These are phyloP conservation scores for Lasioglossum villosulum DNA, from an alignment of 2,888 invertebrate genomes.

Conservation along the genomic window DNA sequence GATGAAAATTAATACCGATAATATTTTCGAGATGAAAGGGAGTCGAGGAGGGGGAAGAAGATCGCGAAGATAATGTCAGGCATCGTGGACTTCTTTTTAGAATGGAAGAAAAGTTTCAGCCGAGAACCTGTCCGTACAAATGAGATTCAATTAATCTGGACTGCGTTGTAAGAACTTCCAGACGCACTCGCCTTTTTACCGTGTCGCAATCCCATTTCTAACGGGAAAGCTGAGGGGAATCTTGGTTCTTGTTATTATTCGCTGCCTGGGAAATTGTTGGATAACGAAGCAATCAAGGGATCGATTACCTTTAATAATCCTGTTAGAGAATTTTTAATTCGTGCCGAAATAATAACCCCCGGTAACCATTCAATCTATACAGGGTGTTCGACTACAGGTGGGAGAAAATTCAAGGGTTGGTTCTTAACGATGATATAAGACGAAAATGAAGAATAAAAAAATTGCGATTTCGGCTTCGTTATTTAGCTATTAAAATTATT, in stretches of 20 bases:
- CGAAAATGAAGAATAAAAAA: too few relatives aligned
- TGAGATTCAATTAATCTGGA: slow-evolving; percentile 21
- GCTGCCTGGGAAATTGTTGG: neutral
- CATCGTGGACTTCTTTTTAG: neutral
- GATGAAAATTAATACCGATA: neutral
- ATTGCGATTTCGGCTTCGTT: too few relatives aligned
- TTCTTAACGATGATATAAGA: too few relatives aligned
- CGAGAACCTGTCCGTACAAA: slow-evolving; percentile 14
- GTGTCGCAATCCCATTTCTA: neutral
- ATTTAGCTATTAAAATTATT: too few relatives aligned
- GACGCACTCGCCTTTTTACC: slow-evolving; percentile 11
- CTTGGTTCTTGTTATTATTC: neutral
- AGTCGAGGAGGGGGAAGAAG: neutral
- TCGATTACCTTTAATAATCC: neutral
- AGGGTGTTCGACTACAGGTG: too few relatives aligned
- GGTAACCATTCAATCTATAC: too few relatives aligned
- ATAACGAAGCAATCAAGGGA: neutral
- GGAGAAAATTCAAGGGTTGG: too few relatives aligned
- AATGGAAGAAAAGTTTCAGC: neutral
- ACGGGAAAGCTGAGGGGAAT: neutral
- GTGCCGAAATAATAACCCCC: too few relatives aligned
- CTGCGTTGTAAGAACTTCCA: neutral
- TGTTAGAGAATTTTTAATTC: too few relatives aligned
- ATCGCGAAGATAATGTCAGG: neutral
- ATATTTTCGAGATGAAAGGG: neutral